Evolutionary conservation across 1,140 invertebrate species (phyloP).

Genomic region (Popillia japonica): DNA sequence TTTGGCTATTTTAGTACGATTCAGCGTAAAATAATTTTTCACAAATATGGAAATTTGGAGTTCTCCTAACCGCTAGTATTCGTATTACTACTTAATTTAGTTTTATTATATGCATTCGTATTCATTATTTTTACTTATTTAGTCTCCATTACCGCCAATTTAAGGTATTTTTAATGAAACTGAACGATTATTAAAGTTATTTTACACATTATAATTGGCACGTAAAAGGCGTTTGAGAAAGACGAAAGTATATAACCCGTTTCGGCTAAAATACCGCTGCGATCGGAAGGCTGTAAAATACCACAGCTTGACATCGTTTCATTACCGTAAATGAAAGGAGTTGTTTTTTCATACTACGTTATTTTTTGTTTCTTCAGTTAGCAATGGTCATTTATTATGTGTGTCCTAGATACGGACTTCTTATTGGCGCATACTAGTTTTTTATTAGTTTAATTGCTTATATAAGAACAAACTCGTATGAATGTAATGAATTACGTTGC

Average conservation of each 20-base stretch:
- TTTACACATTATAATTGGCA: constrained; percentile 27
- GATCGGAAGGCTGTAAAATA: constrained; percentile 24
- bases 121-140: not conserved
- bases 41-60: too few species aligned
- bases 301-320: constrained; percentile 5
- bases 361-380: constrained; percentile 3
- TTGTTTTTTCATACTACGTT: not conserved
- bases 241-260: constrained; percentile 31
- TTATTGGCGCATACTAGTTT: constrained; percentile 30
- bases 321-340: constrained; percentile 31
- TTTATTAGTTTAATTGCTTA: constrained; percentile 29
- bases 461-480: constrained; percentile 19
- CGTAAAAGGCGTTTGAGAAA: constrained; percentile 3
- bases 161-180: not conserved
- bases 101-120: too few species aligned
- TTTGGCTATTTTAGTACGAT: too few species aligned
- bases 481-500: constrained; percentile 27
- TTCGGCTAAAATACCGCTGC: constrained; percentile 13
- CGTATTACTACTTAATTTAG: too few species aligned
- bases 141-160: not conserved
- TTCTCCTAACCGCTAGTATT: too few species aligned
- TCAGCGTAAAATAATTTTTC: too few species aligned
- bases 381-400: not conserved
- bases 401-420: constrained; percentile 23
- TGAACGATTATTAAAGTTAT: not conserved